Conservation (phyloP, 2,888 invertebrate genomes). For the Diogma glabrata region DNA sequence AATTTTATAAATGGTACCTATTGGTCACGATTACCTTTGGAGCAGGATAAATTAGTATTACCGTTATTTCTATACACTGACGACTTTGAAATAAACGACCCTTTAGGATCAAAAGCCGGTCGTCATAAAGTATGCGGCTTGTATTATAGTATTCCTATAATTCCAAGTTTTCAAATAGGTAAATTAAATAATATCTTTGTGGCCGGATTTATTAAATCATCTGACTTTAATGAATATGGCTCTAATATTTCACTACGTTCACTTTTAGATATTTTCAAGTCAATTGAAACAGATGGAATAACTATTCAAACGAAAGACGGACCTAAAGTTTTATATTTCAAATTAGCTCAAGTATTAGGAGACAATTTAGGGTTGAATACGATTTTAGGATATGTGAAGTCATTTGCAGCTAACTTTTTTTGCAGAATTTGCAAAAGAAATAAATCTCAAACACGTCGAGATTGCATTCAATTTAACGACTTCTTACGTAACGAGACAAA, state of each 20-base stretch:
- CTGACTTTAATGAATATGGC: not conserved
- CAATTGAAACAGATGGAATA: not conserved
- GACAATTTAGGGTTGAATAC: no score
- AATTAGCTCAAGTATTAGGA: no score
- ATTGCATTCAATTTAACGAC: slow-evolving; percentile 1
- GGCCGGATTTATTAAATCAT: slow-evolving; percentile 3
- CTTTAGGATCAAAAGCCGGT: not conserved
- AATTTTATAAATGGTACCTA: slow-evolving; percentile 1
- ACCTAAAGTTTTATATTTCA: not conserved
- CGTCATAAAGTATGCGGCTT: slow-evolving; percentile 1
- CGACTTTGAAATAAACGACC: not conserved
- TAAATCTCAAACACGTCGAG: not conserved
- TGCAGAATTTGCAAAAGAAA: not conserved
- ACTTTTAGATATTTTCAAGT: not conserved
- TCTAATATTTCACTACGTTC: not conserved
- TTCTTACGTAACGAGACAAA: not conserved
- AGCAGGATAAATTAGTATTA: not conserved
- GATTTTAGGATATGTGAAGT: no score
- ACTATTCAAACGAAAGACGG: not conserved
- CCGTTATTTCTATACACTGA: not conserved
- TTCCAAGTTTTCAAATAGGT: not conserved
- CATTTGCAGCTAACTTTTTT: not conserved
- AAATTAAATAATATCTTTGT: not conserved
- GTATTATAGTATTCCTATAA: not conserved
- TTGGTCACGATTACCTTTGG: not conserved